These are phyloP conservation scores for Euleptes europaea DNA, from an alignment of 2,113 vertebrate species.

Conservation along the genomic window DNA sequence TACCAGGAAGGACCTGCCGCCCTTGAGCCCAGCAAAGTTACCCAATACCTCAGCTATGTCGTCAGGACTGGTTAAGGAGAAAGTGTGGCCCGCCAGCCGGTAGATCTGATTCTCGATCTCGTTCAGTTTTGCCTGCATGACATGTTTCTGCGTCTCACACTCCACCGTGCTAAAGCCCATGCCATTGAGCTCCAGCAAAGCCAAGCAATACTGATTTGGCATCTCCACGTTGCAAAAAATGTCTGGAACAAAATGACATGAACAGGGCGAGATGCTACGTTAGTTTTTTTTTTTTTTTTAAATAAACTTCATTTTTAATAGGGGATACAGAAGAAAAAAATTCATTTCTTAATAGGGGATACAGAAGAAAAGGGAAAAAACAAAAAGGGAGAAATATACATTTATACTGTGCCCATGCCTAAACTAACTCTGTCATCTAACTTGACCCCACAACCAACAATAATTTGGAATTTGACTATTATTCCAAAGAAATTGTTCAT, in stretches of 20 bases:
- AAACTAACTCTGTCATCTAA: no score
- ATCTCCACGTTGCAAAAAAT: constrained; percentile 89
- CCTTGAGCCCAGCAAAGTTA: not conserved
- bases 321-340: no score
- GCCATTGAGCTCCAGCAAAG: constrained; percentile 93
- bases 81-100: constrained; percentile 88
- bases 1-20: no score
- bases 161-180: constrained; percentile 90
- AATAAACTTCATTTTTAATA: no score
- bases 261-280: constrained; percentile 21
- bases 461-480: no score
- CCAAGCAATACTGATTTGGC: constrained; percentile 91
- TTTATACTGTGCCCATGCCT: no score
- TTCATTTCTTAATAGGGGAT: no score
- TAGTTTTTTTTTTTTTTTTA: no score
- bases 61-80: constrained; percentile 91
- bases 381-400: no score
- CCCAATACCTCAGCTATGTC: constrained; percentile 88
- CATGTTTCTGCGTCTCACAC: constrained; percentile 89
- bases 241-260: constrained; percentile 69
- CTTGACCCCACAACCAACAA: no score
- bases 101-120: constrained; percentile 87
- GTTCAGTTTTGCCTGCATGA: constrained; percentile 92
- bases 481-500: no score
- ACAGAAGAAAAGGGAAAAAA: no score